Conservation (phyloP, 2,113 vertebrate genomes). For the Brevimyrus niger region DNA sequence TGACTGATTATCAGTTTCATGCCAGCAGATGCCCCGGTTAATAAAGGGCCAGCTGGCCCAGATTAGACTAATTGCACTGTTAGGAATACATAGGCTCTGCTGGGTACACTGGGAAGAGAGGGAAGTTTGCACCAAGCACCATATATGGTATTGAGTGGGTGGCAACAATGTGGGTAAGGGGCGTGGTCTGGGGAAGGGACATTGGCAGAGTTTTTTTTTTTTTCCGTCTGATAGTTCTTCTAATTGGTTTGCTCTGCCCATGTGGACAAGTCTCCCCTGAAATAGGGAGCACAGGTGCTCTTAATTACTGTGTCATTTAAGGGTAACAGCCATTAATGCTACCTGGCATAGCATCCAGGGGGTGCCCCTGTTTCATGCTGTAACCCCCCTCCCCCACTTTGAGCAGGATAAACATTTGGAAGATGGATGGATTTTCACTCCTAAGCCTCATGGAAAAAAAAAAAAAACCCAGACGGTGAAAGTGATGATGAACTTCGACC, state of each 20-base stretch:
- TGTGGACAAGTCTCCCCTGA: background rate
- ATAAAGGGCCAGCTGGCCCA: background rate
- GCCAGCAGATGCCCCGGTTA: background rate
- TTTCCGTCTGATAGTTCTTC: background rate
- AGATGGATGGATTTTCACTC: background rate
- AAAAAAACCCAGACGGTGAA: background rate
- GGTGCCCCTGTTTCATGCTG: background rate
- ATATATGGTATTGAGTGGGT: background rate
- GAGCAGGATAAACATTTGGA: background rate
- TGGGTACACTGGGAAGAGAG: background rate
- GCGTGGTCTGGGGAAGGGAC: background rate
- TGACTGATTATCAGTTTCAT: slow-evolving; percentile 4
- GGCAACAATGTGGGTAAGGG: background rate
- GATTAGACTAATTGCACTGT: slow-evolving; percentile 4
- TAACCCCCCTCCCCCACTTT: background rate
- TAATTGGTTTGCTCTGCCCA: background rate
- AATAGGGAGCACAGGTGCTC: background rate
- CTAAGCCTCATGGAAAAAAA: background rate
- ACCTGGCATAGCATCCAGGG: background rate
- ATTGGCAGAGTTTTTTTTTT: background rate
- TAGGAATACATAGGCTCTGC: background rate
- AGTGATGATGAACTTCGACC: background rate
- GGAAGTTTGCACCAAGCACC: background rate
- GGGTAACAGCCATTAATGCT: background rate
- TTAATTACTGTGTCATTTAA: background rate